Evolutionary conservation across 2,888 invertebrate genomes (phyloP).

Genomic region (Geophilus truncorum): DNA sequence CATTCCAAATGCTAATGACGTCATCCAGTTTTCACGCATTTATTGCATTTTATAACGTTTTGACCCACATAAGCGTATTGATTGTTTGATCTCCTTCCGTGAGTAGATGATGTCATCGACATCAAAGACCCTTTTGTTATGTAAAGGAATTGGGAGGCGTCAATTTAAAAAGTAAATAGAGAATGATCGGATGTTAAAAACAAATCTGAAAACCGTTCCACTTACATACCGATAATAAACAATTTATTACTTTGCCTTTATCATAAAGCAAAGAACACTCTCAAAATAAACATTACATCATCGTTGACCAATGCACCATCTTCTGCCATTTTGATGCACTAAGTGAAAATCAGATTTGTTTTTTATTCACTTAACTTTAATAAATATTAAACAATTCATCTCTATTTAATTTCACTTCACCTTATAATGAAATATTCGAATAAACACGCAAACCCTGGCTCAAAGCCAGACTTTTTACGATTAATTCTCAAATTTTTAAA

Average conservation of each 20-base stretch:
- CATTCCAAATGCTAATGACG: too few species aligned
- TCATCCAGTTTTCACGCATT: not conserved
- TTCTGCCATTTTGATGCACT: not conserved
- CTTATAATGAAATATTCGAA: not conserved
- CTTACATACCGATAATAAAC: not conserved
- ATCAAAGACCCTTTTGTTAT: not conserved
- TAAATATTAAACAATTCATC: not conserved
- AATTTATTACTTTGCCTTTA: not conserved
- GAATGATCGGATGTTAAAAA: not conserved
- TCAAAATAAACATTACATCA: constrained; percentile 20
- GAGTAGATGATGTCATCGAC: not conserved
- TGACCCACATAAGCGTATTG: not conserved
- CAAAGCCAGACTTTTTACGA: not conserved
- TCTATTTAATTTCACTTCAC: not conserved
- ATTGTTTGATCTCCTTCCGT: not conserved
- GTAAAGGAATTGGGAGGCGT: not conserved
- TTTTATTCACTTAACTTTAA: not conserved
- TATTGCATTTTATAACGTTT: not conserved
- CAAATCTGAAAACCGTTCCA: not conserved
- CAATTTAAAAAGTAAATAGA: not conserved
- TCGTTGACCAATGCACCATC: not conserved
- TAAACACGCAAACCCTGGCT: not conserved
- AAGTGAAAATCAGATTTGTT: not conserved
- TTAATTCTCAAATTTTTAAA: not conserved
- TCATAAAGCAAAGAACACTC: not conserved